A percentile compares a stretch with the other conserved stretches of the same genome.
Conservation (phyloP, 2,888 invertebrate species). For the Quadriops clusia region DNA sequence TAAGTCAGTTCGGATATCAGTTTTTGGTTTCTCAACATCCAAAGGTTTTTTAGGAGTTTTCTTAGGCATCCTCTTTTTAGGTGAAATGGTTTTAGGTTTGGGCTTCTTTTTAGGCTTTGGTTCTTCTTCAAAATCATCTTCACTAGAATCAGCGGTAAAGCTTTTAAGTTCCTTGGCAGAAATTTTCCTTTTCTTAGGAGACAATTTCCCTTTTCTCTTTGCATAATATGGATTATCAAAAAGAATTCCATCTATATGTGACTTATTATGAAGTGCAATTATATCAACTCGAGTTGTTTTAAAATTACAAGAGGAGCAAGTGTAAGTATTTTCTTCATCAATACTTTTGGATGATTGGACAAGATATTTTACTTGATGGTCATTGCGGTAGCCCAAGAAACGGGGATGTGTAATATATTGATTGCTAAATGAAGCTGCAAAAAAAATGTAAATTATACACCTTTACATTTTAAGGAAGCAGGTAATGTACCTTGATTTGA, state of each 20-base stretch:
- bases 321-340: too few relatives aligned
- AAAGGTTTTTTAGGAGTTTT: constrained; percentile 5
- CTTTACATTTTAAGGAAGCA: too few relatives aligned
- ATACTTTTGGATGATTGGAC: constrained; percentile 49
- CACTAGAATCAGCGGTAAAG: constrained; percentile 15
- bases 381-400: constrained; percentile 34
- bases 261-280: constrained; percentile 60
- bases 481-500: too few relatives aligned
- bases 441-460: too few relatives aligned
- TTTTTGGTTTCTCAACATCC: constrained; percentile 1
- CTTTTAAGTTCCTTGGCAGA: constrained; percentile 8
- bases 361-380: constrained; percentile 52
- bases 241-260: constrained; percentile 49
- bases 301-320: constrained; percentile 35
- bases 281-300: constrained; percentile 58
- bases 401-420: constrained; percentile 42
- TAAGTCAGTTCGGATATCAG: constrained; percentile 54
- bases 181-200: constrained; percentile 17
- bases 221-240: too few relatives aligned
- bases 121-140: constrained; percentile 19
- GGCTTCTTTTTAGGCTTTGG: constrained; percentile 26
- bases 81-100: constrained; percentile 8
- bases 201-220: constrained; percentile 21
- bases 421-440: too few relatives aligned
- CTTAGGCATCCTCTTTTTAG: constrained; percentile 7